Percentiles rank a stretch among this genome's conserved stretches.
phyloP scores from a whole-genome alignment of 2,113 vertebrate species.

The Colinus virginianus region DNA sequence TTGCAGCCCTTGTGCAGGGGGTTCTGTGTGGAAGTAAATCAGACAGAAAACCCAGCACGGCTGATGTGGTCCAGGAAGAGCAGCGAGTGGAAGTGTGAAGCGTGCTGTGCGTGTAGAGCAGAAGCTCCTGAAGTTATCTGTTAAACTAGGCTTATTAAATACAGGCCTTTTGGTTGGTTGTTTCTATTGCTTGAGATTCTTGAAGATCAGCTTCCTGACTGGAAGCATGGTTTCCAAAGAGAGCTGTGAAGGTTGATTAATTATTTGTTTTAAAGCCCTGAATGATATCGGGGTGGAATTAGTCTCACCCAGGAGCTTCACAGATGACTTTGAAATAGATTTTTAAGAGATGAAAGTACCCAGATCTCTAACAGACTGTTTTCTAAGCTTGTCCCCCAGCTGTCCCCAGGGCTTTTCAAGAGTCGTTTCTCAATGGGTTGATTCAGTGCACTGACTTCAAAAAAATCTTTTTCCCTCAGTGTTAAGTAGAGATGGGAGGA shows the following conservation, averaged over 20 bases:
- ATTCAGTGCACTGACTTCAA: not conserved
- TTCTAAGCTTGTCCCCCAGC: not conserved
- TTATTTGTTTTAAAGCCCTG: not conserved
- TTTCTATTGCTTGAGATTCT: not conserved
- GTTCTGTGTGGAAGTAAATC: not conserved
- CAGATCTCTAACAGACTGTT: not conserved
- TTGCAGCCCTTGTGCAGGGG: not conserved
- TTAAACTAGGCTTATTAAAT: fast-evolving
- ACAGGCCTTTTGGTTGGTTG: fast-evolving
- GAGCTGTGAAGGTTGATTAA: not conserved
- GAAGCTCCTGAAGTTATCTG: not conserved
- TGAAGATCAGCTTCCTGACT: not conserved
- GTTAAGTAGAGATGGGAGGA: not conserved
- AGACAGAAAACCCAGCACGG: not conserved
- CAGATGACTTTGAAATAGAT: not conserved
- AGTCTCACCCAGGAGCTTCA: not conserved
- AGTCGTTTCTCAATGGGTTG: not conserved
- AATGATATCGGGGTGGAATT: not conserved
- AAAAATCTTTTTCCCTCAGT: not conserved
- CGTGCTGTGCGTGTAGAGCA: fast-evolving
- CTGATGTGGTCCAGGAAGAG: not conserved
- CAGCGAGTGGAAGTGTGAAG: not conserved
- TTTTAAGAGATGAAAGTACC: not conserved
- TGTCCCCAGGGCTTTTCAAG: fast-evolving
- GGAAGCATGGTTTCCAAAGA: not conserved